Evolutionary conservation across 2,113 vertebrate species (phyloP).

Genomic region (Atrichornis clamosus): DNA sequence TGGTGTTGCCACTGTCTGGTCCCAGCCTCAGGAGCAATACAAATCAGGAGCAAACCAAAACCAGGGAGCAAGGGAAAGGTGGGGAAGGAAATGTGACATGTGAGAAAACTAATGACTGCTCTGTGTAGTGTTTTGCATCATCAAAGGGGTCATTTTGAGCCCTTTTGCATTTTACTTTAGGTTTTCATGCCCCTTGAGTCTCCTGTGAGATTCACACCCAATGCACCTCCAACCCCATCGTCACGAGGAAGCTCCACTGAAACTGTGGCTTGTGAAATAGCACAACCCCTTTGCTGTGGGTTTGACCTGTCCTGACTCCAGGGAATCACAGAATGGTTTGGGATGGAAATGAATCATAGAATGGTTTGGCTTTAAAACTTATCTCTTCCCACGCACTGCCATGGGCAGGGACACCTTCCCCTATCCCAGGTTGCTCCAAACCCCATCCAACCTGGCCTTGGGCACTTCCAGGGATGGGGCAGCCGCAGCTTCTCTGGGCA

Average conservation of each 20-base stretch:
- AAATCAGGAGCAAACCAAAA: background rate
- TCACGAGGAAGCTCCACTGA: background rate
- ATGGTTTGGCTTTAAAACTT: background rate
- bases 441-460: background rate
- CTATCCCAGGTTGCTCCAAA: background rate
- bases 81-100: background rate
- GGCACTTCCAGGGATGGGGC: background rate
- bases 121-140: background rate
- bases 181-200: background rate
- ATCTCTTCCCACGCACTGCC: background rate
- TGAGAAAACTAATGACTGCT: background rate
- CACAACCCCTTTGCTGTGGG: background rate
- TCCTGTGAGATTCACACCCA: background rate
- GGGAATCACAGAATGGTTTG: background rate
- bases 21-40: background rate
- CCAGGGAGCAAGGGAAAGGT: background rate
- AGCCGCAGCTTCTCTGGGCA: background rate
- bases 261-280: background rate
- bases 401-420: background rate
- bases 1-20: background rate
- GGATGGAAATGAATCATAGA: background rate
- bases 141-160: background rate
- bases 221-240: accelerated
- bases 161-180: background rate
- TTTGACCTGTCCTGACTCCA: background rate